Conservation (phyloP, 2,113 vertebrate species). For the Ailuropoda melanoleuca region DNA sequence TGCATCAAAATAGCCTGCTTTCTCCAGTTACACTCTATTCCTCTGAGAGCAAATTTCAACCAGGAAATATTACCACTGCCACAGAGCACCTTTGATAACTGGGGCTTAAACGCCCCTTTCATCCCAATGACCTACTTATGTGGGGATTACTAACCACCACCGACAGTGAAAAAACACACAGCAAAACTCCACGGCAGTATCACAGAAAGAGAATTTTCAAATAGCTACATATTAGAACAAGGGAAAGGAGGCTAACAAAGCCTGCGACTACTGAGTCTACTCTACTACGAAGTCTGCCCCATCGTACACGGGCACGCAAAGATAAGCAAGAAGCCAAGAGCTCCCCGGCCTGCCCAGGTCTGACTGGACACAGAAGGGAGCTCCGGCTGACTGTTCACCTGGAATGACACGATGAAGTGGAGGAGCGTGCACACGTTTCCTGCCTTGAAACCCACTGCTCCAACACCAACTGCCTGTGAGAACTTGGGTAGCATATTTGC, state of each 20-base stretch:
- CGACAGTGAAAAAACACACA: background rate
- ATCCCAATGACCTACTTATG: constrained; percentile 34
- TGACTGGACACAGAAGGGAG: background rate
- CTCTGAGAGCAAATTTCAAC: background rate
- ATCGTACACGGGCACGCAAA: background rate
- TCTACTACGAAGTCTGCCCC: background rate
- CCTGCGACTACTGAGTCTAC: background rate
- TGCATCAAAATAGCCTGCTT: constrained; percentile 4
- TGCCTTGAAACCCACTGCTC: background rate
- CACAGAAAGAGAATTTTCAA: background rate
- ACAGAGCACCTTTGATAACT: background rate
- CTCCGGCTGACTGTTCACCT: background rate
- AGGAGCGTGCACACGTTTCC: background rate
- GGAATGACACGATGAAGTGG: background rate
- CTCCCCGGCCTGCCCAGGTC: background rate
- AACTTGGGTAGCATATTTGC: background rate
- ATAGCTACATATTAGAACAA: background rate
- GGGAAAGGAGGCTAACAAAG: background rate
- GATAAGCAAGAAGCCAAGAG: background rate
- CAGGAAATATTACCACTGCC: background rate
- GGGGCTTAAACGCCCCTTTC: background rate
- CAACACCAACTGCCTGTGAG: background rate
- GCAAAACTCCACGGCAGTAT: background rate
- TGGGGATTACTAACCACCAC: background rate
- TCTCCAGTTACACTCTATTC: background rate